Conservation (phyloP, 2,113 vertebrate genomes). For the Pithys albifrons region DNA sequence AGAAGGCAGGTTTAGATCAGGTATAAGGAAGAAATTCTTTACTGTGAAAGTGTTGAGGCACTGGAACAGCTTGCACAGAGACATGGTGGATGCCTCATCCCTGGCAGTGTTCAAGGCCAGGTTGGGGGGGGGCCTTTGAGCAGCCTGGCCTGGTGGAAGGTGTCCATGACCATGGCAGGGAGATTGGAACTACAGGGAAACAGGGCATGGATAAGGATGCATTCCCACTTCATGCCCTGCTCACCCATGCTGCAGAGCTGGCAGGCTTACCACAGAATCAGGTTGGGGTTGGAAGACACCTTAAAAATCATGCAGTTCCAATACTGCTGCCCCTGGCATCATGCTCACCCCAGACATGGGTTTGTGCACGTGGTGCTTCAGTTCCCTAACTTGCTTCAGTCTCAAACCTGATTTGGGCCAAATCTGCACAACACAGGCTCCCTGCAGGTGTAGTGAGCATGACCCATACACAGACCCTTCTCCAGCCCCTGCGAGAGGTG, state of each 20-base stretch:
- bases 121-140: background rate
- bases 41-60: background rate
- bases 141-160: background rate
- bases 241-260: too few relatives aligned
- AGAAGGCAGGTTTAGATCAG: background rate
- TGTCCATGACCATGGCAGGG: background rate
- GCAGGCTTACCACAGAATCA: too few relatives aligned
- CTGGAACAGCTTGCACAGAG: background rate
- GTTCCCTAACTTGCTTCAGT: background rate
- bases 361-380: background rate
- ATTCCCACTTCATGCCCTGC: too few relatives aligned
- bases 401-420: background rate
- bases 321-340: background rate
- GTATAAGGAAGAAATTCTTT: background rate
- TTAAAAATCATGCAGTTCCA: too few relatives aligned
- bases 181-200: background rate
- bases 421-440: background rate
- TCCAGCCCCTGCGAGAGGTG: background rate
- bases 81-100: background rate
- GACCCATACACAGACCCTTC: background rate
- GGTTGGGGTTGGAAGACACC: too few relatives aligned
- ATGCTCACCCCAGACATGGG: background rate
- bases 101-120: background rate
- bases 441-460: fast-evolving
- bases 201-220: too few relatives aligned